These are phyloP conservation scores for Poecilia velifera DNA, from an alignment of 2,797 vertebrate genomes.

Conservation along the genomic window DNA sequence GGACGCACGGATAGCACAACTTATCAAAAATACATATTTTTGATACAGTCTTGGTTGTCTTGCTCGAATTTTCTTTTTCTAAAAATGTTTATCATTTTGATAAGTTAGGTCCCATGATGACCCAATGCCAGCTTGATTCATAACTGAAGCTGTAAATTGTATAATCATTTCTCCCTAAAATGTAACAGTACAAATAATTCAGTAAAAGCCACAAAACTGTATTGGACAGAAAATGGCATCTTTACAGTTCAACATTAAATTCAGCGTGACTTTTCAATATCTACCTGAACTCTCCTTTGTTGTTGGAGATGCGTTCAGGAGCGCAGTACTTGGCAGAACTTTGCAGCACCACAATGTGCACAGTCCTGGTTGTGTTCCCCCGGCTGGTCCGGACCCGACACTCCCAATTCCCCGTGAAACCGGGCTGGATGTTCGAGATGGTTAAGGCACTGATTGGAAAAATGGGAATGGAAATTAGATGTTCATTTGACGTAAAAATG, in stretches of 20 bases:
- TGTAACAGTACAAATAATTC: background rate
- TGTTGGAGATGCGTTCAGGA: constrained; percentile 92
- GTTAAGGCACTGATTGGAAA: constrained; percentile 86
- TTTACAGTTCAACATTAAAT: background rate
- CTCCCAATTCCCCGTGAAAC: constrained; percentile 96
- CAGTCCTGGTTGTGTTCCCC: constrained; percentile 93
- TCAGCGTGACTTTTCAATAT: constrained; percentile 32
- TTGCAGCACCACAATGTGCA: constrained; percentile 94
- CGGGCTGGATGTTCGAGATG: constrained; percentile 97
- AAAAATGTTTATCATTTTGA: too few species aligned
- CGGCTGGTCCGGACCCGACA: constrained; percentile 92
- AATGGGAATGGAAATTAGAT: background rate
- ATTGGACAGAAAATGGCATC: background rate
- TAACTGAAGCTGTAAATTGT: background rate
- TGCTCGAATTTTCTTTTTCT: too few species aligned
- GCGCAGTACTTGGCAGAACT: constrained; percentile 93
- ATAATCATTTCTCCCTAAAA: background rate
- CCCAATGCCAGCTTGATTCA: too few species aligned
- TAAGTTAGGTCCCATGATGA: too few species aligned
- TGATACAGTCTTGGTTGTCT: too few species aligned
- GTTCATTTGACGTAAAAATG: background rate
- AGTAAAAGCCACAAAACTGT: background rate
- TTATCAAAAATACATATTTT: background rate
- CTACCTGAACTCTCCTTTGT: constrained; percentile 97
- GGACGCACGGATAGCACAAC: background rate